Base-by-base conservation (phyloP, 2,113 vertebrate genomes). In the Eclectus roratus region DNA sequence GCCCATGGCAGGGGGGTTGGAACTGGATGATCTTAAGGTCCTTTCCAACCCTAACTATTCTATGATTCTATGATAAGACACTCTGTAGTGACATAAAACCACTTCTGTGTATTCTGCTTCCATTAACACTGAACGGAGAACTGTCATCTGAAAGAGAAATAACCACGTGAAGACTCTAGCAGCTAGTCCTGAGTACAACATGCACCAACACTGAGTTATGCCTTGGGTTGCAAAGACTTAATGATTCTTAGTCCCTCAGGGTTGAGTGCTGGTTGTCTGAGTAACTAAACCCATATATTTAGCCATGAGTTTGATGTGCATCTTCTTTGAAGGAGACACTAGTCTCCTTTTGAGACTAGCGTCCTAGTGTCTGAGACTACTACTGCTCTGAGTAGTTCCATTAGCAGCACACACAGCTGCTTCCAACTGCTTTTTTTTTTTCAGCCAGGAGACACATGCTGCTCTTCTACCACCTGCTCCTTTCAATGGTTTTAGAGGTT, bases 171-270 rank as follows among this genome's bases (percentile, higher is more conserved):
- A 72, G 37, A 27, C 21, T 72, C 43, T n/a, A 76, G 49, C 29
- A 88, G 35, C 27, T 39, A 19, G 29, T 39, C 39, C 74, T n/a
- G 63, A 85, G 52, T 37, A 76, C 33, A 69, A 56, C 58, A 35
- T 4, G 10, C 44, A 69, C 28, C 28, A 76, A 74, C 0, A 0
- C 28, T 46, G 35, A 56, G 28, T 49, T 78, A 41, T 17, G 11
- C 64, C 24, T 29, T 41, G 15, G 20, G 29, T 41, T 64, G 29
- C 60, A 78, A 66, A 69, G 60, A 43, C 14, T 35, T 43, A 24
- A 18, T 5, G 18, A 73, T 39, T 47, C 37, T 43, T 41, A 65
- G 5, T 47, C 41, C 35, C 33, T 37, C 29, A 11, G 27, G 55
- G 18, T 3, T 86, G 27, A 80, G 56, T 24, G 44, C 58, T 44